Evolutionary conservation across 2,797 vertebrate species (phyloP).

Genomic region (Serranus cabrilla): DNA sequence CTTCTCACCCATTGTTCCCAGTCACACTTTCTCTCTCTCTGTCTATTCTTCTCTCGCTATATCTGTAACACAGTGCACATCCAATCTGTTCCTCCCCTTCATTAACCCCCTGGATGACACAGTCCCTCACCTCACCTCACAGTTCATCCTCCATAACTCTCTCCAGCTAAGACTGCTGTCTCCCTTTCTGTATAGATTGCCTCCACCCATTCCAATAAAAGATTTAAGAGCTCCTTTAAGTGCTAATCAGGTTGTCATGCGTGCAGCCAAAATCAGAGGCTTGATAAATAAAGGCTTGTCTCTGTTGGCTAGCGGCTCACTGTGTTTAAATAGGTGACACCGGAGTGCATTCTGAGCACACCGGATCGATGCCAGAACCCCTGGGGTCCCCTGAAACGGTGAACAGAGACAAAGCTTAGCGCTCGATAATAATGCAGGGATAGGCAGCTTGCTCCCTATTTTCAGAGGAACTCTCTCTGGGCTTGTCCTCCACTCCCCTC

Average conservation of each 20-base stretch:
- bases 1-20: constrained; percentile 53
- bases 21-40: constrained; percentile 26
- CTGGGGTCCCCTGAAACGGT: constrained; percentile 79
- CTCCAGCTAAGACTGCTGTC: constrained; percentile 42
- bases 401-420: constrained; percentile 84
- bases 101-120: constrained; percentile 73
- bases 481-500: constrained; percentile 59
- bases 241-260: constrained; percentile 86
- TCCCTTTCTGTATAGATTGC: constrained; percentile 62
- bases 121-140: constrained; percentile 67
- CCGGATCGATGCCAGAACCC: constrained; percentile 84
- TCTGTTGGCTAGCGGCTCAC: constrained; percentile 75
- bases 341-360: constrained; percentile 81
- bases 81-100: constrained; percentile 58
- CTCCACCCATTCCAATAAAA: constrained; percentile 68
- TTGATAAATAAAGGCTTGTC: constrained; percentile 83
- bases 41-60: constrained; percentile 34
- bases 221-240: constrained; percentile 82
- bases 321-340: constrained; percentile 84
- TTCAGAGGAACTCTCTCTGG: constrained; percentile 70
- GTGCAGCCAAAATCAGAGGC: constrained; percentile 80
- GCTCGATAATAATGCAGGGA: constrained; percentile 80
- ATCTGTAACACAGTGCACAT: constrained; percentile 48
- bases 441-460: constrained; percentile 75
- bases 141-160: constrained; percentile 64